Evolutionary conservation across 2,797 vertebrate genomes (phyloP), one percentile per base, ranked within the genome.

Genomic region (Craterocephalus amniculus): DNA sequence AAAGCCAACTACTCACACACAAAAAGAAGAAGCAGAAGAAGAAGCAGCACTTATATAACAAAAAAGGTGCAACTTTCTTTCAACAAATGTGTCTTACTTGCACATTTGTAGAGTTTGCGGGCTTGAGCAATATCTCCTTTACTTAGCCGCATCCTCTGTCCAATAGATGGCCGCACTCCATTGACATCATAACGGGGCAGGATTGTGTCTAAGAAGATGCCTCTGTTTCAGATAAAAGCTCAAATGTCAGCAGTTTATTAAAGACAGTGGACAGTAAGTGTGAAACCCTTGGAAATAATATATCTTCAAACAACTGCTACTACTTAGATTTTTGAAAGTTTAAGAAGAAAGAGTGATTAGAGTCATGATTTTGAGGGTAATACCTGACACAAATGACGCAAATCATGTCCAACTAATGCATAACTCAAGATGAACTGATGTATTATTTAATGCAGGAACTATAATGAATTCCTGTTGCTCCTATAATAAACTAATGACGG

Each of bases 61-160:
- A 34, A 43, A 14, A 20, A 43, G 38, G 38, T 14, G 40, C 16
- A 45, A n/a, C 43, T 45, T 45, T n/a, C 7, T 45, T 45, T 18
- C 18, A 45, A 20, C 7, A 20, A 45, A 69, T 55, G 31, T 45
- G 26, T 70, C 92, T 91, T 88, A 99, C 97, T 95, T 70, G 96
- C 89, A 83, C 98, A 99, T 80, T 96, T 96, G 91, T 99, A 99
- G 81, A 99, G 95, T 83, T 98, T 99, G 49, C 95, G 94, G 13
- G 97, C 96, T 88, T 99, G 97, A 51, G 95, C 93, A 1, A 99
- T 96, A 89, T 99, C 98, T 13, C 98, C 98, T 70, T 96, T 94
- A 87, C 98, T 99, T 4, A 99, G 95, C 45, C 93, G 92, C 0
- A 95, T 97, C 82, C 98, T 93, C 90, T 99, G 98, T 83, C 98